phyloP scores from a whole-genome alignment of 1,140 invertebrate species.

The Coelopa frigida region DNA sequence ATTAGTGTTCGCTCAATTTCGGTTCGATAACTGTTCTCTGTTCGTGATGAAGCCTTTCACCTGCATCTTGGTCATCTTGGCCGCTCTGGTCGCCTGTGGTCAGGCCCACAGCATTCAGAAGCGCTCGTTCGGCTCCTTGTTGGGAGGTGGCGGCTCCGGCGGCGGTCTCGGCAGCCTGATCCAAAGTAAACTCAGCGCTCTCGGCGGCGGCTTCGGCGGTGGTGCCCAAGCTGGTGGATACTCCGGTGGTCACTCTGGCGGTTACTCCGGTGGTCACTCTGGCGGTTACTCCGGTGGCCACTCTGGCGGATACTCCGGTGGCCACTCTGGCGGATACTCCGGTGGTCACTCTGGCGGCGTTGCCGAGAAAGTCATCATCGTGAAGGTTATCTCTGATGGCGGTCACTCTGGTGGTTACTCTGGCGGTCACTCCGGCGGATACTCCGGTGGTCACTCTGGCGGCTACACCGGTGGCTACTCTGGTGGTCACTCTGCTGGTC shows the following conservation, averaged over 20 bases:
- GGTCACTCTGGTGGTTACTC: constrained; percentile 12
- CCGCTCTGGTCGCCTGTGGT: constrained; percentile 22
- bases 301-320: constrained; percentile 14
- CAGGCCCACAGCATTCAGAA: constrained; percentile 15
- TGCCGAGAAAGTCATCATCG: constrained; percentile 27
- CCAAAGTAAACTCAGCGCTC: constrained; percentile 22
- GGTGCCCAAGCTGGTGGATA: constrained; percentile 8
- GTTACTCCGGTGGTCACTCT: constrained; percentile 11
- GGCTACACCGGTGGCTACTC: no score
- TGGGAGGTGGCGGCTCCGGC: constrained; percentile 23
- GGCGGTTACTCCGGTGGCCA: constrained; percentile 4
- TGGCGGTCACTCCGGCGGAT: constrained; percentile 13
- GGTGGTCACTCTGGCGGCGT: constrained; percentile 16
- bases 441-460: neutral
- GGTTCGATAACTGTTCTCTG: no score
- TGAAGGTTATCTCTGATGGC: constrained; percentile 18
- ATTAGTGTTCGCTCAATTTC: no score
- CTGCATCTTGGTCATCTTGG: constrained; percentile 31
- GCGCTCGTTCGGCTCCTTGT: constrained; percentile 26
- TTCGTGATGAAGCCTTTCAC: constrained; percentile 32
- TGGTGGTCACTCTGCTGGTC: no score
- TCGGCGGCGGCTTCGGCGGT: constrained; percentile 7
- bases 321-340: constrained; percentile 15
- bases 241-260: constrained; percentile 11
- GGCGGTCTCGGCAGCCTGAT: constrained; percentile 23